A percentile compares a stretch with the other conserved stretches of the same genome.
Evolutionary conservation across 2,113 vertebrate genomes (phyloP).

Genomic region (Myotis davidii): DNA sequence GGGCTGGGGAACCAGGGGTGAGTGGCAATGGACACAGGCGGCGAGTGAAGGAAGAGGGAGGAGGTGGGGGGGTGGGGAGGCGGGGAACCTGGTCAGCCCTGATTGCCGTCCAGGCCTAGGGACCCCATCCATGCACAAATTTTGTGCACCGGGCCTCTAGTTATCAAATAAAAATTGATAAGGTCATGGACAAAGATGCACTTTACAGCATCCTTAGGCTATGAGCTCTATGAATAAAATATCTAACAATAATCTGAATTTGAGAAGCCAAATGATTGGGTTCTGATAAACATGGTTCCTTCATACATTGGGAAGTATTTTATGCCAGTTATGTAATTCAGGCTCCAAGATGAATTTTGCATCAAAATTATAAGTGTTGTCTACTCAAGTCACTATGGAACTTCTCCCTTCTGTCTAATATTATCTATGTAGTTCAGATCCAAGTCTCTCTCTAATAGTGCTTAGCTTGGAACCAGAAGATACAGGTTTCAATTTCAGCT

Average conservation of each 20-base stretch:
- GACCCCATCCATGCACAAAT: too few relatives aligned
- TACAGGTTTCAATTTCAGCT: not conserved
- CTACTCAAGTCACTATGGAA: not conserved
- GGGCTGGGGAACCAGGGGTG: too few relatives aligned
- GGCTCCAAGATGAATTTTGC: not conserved
- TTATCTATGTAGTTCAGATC: not conserved
- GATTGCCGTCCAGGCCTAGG: too few relatives aligned
- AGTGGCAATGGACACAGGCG: too few relatives aligned
- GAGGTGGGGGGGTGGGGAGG: too few relatives aligned
- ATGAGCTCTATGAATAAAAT: not conserved
- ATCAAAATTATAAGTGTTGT: not conserved
- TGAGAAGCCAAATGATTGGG: not conserved
- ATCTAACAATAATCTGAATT: conserved; percentile 7
- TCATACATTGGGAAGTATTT: not conserved
- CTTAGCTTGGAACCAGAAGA: not conserved
- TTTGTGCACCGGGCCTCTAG: too few relatives aligned
- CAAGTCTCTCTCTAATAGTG: not conserved
- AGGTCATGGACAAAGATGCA: not conserved
- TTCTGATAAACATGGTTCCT: not conserved
- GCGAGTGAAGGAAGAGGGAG: too few relatives aligned
- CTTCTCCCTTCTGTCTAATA: not conserved
- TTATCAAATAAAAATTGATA: not conserved
- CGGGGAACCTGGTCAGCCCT: too few relatives aligned
- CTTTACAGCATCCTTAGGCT: not conserved
- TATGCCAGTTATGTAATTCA: not conserved